These are phyloP conservation scores for Psophia crepitans DNA, from an alignment of 2,113 vertebrate species.

Conservation along the genomic window DNA sequence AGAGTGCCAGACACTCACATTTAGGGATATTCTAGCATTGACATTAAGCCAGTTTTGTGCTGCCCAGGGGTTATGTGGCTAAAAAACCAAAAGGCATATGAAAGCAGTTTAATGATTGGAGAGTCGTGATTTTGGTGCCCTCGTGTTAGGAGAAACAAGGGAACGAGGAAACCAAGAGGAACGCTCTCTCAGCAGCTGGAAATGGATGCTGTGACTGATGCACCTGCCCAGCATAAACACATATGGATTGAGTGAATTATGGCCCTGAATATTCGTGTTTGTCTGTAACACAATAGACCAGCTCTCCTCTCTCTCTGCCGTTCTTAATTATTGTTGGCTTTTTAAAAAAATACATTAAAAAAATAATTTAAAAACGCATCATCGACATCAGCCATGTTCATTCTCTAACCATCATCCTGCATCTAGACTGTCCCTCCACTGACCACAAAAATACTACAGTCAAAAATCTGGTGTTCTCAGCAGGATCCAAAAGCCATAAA, in stretches of 20 bases:
- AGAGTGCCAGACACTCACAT: neutral
- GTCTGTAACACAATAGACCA: neutral
- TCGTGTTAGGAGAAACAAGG: neutral
- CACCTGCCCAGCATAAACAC: neutral
- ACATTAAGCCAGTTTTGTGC: neutral
- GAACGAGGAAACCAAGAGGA: neutral
- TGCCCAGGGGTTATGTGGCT: neutral
- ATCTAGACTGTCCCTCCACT: neutral
- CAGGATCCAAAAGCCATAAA: neutral
- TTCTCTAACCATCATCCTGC: neutral
- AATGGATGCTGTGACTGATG: neutral
- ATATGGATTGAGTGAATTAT: neutral
- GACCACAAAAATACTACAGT: neutral
- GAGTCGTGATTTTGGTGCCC: neutral
- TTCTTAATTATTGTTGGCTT: neutral
- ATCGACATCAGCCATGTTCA: neutral
- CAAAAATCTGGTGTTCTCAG: neutral
- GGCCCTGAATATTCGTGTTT: neutral
- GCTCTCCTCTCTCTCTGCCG: neutral
- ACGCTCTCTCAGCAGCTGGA: neutral
- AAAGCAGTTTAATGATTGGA: neutral
- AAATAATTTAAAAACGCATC: neutral
- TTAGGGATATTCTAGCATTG: neutral
- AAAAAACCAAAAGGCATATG: neutral
- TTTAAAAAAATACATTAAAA: neutral